phyloP scores from a whole-genome alignment of 2,797 vertebrate species.

The Girardinus metallicus region DNA sequence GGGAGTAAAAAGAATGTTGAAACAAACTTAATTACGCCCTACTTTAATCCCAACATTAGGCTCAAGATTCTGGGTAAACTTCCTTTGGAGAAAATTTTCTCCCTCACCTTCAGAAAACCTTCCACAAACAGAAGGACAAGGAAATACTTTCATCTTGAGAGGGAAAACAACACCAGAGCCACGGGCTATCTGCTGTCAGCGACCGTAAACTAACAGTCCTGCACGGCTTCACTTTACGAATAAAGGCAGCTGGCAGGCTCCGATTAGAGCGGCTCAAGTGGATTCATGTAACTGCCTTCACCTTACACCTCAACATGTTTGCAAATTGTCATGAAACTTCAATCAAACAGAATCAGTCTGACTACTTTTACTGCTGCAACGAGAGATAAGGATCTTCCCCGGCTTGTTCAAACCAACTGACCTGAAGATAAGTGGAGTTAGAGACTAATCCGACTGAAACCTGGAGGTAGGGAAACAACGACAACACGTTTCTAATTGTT shows the following conservation, averaged over 20 bases:
- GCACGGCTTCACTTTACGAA: slow-evolving; percentile 15
- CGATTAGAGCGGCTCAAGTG: neutral
- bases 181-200: slow-evolving; percentile 32
- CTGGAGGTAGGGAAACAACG: neutral
- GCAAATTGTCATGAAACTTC: neutral
- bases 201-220: slow-evolving; percentile 6
- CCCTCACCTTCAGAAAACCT: neutral
- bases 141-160: slow-evolving; percentile 27
- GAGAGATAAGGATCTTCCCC: neutral
- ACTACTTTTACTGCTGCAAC: neutral
- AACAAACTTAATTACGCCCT: neutral
- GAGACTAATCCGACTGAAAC: neutral
- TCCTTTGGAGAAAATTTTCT: neutral
- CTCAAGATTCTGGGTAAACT: neutral
- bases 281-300: neutral
- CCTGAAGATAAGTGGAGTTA: neutral
- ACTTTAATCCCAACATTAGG: neutral
- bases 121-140: slow-evolving; percentile 20
- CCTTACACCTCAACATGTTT: neutral
- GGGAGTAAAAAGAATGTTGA: no score
- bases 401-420: neutral
- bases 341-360: neutral
- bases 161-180: slow-evolving; percentile 9
- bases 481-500: neutral
- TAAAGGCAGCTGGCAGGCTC: neutral